Evolutionary conservation across 2,797 vertebrate species (phyloP).

Genomic region (Artibeus lituratus): DNA sequence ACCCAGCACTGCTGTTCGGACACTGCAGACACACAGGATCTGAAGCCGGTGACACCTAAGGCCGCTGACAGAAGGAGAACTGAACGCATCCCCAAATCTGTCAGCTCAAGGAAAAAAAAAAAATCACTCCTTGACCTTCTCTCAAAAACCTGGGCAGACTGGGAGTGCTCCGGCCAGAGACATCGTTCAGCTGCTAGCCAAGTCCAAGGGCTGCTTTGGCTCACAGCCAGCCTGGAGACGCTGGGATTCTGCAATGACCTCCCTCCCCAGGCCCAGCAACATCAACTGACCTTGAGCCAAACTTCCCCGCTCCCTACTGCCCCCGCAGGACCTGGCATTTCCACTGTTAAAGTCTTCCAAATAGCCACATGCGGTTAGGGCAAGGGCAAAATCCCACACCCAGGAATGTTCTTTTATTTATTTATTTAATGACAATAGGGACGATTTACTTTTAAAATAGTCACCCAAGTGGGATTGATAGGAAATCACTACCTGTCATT

Average conservation of each 20-base stretch:
- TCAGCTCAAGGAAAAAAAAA: background rate
- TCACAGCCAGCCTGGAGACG: background rate
- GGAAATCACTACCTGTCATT: constrained; percentile 69
- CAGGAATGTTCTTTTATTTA: constrained; percentile 9
- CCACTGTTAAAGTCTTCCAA: background rate
- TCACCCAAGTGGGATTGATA: constrained; percentile 68
- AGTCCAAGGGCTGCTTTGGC: background rate
- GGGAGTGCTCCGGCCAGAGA: background rate
- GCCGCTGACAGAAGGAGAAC: background rate
- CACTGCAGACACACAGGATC: background rate
- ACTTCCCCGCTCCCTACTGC: background rate
- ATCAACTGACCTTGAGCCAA: background rate
- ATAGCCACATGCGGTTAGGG: background rate
- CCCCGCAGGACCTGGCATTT: constrained; percentile 18
- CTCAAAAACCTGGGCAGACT: background rate
- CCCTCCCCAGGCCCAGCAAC: background rate
- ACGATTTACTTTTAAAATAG: constrained; percentile 47
- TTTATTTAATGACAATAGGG: constrained; percentile 38
- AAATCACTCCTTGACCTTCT: background rate
- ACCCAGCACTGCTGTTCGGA: background rate
- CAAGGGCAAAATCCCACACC: background rate
- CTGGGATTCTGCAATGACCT: background rate
- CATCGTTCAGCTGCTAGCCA: background rate
- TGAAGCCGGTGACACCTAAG: background rate
- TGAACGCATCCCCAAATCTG: background rate